phyloP scores from a whole-genome alignment of 2,888 invertebrate species.

The Acronicta leporina region DNA sequence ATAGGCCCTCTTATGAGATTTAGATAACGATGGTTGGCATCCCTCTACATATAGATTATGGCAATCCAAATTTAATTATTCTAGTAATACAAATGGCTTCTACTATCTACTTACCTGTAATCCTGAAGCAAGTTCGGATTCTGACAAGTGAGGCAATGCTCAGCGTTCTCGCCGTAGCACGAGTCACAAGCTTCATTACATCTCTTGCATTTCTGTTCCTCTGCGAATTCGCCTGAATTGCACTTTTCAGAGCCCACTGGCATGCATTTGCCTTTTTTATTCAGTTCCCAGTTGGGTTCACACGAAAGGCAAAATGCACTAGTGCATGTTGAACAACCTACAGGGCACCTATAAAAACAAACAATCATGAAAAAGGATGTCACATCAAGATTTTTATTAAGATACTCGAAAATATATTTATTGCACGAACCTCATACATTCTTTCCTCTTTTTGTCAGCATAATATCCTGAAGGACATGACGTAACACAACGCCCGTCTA shows the following conservation, averaged over 20 bases:
- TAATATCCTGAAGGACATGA: slow-evolving; percentile 93
- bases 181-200: slow-evolving; percentile 95
- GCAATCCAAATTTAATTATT: too few species aligned
- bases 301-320: slow-evolving; percentile 93
- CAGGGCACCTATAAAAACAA: slow-evolving; percentile 90
- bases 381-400: slow-evolving; percentile 10
- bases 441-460: slow-evolving; percentile 93
- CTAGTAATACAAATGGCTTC: too few species aligned
- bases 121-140: slow-evolving; percentile 92
- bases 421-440: slow-evolving; percentile 91
- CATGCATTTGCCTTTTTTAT: slow-evolving; percentile 93
- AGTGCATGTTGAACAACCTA: slow-evolving; percentile 93
- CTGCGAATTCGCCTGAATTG: slow-evolving; percentile 90
- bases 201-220: slow-evolving; percentile 91
- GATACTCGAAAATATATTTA: slow-evolving; percentile 8
- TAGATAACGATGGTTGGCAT: slow-evolving; percentile 10
- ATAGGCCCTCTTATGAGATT: slow-evolving; percentile 24
- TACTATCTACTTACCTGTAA: slow-evolving; percentile 69
- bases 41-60: too few species aligned
- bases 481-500: slow-evolving; percentile 92
- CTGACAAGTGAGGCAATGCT: slow-evolving; percentile 93
- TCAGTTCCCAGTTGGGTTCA: slow-evolving; percentile 92
- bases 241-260: slow-evolving; percentile 92
- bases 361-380: slow-evolving; percentile 28
- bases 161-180: slow-evolving; percentile 94